Evolutionary conservation across 1,140 invertebrate species (phyloP).

Genomic region (Holcopasites calliopsidis): DNA sequence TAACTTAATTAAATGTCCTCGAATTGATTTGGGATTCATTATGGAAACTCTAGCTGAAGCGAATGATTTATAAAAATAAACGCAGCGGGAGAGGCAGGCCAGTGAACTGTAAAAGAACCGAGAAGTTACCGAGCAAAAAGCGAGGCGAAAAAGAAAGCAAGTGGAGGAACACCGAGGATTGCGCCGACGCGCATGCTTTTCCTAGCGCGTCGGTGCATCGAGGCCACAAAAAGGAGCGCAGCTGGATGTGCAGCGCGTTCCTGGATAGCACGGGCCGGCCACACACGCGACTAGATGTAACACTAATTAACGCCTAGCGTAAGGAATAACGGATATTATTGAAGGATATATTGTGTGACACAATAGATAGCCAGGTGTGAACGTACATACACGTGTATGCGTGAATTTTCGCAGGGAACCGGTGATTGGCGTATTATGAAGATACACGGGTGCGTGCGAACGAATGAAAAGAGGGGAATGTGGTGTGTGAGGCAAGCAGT

Average conservation of each 20-base stretch:
- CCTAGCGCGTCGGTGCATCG: slow-evolving; percentile 35
- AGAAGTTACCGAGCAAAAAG: neutral
- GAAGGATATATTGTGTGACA: slow-evolving; percentile 68
- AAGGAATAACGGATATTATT: slow-evolving; percentile 69
- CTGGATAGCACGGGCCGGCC: slow-evolving; percentile 77
- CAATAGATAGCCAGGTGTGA: slow-evolving; percentile 57
- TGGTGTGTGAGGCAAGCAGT: neutral
- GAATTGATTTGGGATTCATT: neutral
- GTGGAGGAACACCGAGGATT: neutral
- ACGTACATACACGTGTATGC: slow-evolving; percentile 38
- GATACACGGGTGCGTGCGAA: neutral
- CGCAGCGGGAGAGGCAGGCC: no score
- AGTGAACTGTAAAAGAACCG: neutral
- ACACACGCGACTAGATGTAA: slow-evolving; percentile 77
- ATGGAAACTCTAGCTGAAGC: no score
- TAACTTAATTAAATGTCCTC: neutral
- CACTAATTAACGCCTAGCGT: slow-evolving; percentile 77
- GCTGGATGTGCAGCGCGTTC: slow-evolving; percentile 48
- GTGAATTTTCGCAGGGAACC: neutral
- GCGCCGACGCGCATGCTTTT: slow-evolving; percentile 47
- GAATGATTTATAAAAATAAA: neutral
- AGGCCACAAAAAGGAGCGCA: slow-evolving; percentile 18
- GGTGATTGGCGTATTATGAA: neutral
- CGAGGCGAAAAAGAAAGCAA: neutral
- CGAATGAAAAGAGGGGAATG: neutral